Conservation (phyloP, 2,113 vertebrate genomes). For the Phalacrocorax pelagicus region DNA sequence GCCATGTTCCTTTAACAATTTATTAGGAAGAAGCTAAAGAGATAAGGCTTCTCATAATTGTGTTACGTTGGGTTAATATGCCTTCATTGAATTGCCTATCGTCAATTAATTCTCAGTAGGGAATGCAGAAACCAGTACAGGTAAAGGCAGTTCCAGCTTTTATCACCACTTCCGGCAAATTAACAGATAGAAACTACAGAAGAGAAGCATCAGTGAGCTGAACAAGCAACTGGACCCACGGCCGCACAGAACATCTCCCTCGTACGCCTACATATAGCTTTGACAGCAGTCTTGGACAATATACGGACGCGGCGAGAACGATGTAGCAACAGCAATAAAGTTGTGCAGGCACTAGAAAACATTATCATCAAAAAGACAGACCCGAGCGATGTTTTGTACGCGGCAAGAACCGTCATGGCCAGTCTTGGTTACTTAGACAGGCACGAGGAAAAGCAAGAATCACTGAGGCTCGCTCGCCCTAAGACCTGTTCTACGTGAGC, state of each 20-base stretch:
- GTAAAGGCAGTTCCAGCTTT: not conserved
- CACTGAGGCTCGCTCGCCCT: rapidly evolving
- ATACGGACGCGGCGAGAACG: not conserved
- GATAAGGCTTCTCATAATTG: not conserved
- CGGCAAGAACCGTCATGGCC: not conserved
- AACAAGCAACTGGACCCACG: not conserved
- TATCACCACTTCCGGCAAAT: not conserved
- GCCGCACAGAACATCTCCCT: not conserved
- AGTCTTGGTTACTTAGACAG: not conserved
- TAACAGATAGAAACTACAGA: not conserved
- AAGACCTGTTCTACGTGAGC: not conserved
- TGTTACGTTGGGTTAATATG: not conserved
- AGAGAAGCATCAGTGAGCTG: not conserved
- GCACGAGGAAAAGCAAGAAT: not conserved
- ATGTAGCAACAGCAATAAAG: not conserved
- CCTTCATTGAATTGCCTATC: not conserved
- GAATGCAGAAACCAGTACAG: not conserved
- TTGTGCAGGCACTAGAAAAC: not conserved
- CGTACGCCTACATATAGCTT: not conserved
- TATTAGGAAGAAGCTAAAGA: not conserved
- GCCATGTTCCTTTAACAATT: not conserved
- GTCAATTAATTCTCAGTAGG: not conserved
- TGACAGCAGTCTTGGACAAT: not conserved
- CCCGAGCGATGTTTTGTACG: not conserved
- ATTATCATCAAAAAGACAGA: not conserved